A percentile compares a stretch with the other conserved stretches of the same genome.
Evolutionary conservation across 1,140 invertebrate genomes (phyloP).

Genomic region (Zeugodacus cucurbitae): DNA sequence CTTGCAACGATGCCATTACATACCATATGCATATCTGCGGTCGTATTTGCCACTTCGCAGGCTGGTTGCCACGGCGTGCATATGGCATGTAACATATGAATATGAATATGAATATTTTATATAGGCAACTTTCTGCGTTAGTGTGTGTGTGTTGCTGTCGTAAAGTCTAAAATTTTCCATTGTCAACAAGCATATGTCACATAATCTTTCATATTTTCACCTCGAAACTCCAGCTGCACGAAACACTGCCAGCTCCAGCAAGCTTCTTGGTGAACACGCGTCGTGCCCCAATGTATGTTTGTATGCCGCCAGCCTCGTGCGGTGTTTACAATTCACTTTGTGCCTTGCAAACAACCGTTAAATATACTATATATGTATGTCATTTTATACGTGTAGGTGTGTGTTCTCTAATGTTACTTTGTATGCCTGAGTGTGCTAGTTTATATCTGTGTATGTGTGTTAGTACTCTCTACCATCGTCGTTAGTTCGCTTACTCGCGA

Average conservation of each 20-base stretch:
- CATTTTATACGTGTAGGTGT: too few relatives aligned
- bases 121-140: neutral
- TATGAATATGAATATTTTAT: constrained; percentile 7
- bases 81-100: neutral
- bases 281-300: too few relatives aligned
- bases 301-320: neutral
- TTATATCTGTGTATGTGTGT: neutral
- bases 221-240: neutral
- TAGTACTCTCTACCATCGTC: neutral
- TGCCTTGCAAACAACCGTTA: neutral
- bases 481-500: neutral
- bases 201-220: constrained; percentile 1
- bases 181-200: neutral
- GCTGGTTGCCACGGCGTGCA: neutral
- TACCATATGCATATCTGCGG: neutral
- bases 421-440: neutral
- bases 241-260: neutral
- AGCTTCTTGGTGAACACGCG: too few relatives aligned
- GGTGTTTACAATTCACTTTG: neutral
- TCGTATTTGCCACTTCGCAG: neutral
- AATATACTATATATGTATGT: too few relatives aligned
- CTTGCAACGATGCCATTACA: too few relatives aligned
- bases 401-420: too few relatives aligned
- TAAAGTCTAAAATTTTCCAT: neutral
- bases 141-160: neutral